Conservation (phyloP, 2,113 vertebrate species). For the Zootoca vivipara region DNA sequence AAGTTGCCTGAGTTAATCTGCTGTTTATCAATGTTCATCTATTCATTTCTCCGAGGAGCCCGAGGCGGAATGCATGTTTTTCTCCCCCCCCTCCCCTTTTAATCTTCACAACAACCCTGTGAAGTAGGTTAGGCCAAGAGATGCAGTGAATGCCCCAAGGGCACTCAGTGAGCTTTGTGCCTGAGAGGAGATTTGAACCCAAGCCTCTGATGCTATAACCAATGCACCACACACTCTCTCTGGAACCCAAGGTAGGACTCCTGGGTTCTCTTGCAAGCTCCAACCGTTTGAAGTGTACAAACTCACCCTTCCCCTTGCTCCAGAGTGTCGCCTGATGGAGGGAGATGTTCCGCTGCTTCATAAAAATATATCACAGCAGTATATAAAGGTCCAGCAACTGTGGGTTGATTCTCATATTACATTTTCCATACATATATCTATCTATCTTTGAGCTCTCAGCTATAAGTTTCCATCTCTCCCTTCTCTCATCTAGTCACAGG, state of each 20-base stretch:
- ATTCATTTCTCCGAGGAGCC: too few relatives aligned
- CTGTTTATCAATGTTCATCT: not conserved
- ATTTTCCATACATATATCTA: too few relatives aligned
- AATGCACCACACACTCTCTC: not conserved
- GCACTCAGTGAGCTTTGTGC: too few relatives aligned
- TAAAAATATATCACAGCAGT: too few relatives aligned
- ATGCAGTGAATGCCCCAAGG: too few relatives aligned
- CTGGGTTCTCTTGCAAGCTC: not conserved
- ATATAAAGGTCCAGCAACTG: not conserved
- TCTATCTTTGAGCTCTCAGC: not conserved
- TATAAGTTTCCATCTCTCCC: not conserved
- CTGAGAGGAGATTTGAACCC: not conserved
- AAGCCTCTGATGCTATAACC: not conserved
- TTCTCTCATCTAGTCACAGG: too few relatives aligned
- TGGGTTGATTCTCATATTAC: too few relatives aligned
- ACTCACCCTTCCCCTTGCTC: not conserved
- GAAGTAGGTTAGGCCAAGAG: too few relatives aligned
- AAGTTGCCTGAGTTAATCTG: not conserved
- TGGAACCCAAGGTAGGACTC: not conserved
- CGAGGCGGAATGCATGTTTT: too few relatives aligned
- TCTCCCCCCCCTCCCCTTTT: too few relatives aligned
- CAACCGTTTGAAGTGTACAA: not conserved
- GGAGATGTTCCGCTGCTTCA: fast-evolving
- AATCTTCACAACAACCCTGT: too few relatives aligned
- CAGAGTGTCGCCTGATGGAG: too few relatives aligned